Conservation (phyloP, 2,888 invertebrate genomes). For the Panopea generosa region DNA sequence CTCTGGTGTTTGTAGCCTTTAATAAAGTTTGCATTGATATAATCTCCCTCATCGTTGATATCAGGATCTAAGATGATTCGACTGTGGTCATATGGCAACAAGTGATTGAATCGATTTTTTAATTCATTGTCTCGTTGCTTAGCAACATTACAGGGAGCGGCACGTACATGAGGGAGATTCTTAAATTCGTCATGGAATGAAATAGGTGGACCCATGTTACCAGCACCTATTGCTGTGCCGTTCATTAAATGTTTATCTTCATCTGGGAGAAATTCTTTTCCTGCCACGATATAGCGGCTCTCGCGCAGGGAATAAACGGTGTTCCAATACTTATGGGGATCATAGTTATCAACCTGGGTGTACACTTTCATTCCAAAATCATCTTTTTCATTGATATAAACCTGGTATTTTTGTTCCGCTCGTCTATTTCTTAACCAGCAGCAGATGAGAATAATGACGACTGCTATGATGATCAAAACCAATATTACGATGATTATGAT, state of each 20-base stretch:
- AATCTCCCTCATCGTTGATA: conserved; percentile 70
- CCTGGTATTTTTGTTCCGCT: conserved; percentile 35
- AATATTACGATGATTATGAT: conserved; percentile 69
- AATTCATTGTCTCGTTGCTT: conserved; percentile 68
- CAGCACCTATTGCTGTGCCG: conserved; percentile 29
- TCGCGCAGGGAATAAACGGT: conserved; percentile 69
- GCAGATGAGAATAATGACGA: conserved; percentile 67
- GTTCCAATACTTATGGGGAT: conserved; percentile 77
- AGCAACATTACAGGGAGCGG: conserved; percentile 71
- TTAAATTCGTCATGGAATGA: conserved; percentile 81
- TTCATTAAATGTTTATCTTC: conserved; percentile 52
- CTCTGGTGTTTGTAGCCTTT: conserved; percentile 85
- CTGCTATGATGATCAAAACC: conserved; percentile 65
- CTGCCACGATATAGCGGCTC: conserved; percentile 74
- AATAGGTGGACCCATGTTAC: conserved; percentile 50
- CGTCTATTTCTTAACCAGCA: conserved; percentile 66
- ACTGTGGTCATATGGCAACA: conserved; percentile 83
- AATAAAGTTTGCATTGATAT: conserved; percentile 81
- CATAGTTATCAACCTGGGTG: conserved; percentile 66
- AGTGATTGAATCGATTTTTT: conserved; percentile 81
- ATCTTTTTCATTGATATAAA: conserved; percentile 56
- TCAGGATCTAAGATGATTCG: conserved; percentile 76
- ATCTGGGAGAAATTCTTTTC: conserved; percentile 67
- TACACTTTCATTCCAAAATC: conserved; percentile 61
- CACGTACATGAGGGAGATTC: conserved; percentile 75